phyloP scores from a whole-genome alignment of 23 tunicate genomes.

The Styela plicata region DNA sequence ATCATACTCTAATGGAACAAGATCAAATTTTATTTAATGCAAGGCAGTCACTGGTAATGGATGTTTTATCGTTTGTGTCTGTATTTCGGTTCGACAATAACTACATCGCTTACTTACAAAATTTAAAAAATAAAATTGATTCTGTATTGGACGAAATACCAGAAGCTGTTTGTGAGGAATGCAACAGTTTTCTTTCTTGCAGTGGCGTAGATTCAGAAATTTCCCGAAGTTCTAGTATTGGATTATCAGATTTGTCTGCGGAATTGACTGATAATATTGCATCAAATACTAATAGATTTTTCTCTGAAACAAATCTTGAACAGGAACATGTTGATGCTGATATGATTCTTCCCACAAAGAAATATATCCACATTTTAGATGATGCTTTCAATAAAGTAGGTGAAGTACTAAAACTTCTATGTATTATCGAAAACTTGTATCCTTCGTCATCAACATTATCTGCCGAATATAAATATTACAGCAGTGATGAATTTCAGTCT shows the following conservation, averaged over 20 bases:
- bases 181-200: not conserved
- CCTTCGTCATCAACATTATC: constrained; percentile 16
- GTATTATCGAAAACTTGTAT: constrained; percentile 22
- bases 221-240: not conserved
- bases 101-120: not conserved
- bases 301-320: not conserved
- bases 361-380: not conserved
- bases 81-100: constrained; percentile 11
- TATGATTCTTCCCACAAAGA: constrained; percentile 3
- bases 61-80: constrained; percentile 9
- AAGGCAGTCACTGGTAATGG: constrained; percentile 5
- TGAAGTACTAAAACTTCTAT: constrained; percentile 11
- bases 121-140: not conserved
- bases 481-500: not conserved
- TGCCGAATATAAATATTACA: constrained; percentile 13
- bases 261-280: not conserved
- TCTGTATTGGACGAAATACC: not conserved
- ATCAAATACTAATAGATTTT: not conserved
- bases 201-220: not conserved
- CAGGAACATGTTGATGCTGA: not conserved
- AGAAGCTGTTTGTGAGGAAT: not conserved
- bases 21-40: constrained; percentile 39
- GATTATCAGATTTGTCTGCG: too few relatives aligned
- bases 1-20: constrained; percentile 26
- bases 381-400: constrained; percentile 13